Conservation (phyloP, 2,888 invertebrate species). For the Parapristionchus giblindavisi region DNA sequence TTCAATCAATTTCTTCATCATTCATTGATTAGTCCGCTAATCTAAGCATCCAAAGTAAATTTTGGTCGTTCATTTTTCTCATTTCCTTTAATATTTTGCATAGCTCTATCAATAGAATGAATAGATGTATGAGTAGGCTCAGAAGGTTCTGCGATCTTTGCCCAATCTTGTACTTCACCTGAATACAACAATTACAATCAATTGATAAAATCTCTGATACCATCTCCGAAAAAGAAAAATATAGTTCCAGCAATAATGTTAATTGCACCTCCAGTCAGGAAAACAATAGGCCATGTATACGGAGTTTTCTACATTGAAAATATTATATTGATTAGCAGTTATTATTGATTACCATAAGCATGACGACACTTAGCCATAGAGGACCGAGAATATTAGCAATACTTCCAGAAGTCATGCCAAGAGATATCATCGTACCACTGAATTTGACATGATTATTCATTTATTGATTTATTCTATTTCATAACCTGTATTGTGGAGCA, state of each 20-base stretch:
- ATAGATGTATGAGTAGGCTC: not conserved
- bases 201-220: not conserved
- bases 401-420: slow-evolving; percentile 36
- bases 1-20: too few relatives aligned
- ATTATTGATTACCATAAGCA: slow-evolving; percentile 8
- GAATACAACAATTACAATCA: not conserved
- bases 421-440: slow-evolving; percentile 30
- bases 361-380: slow-evolving; percentile 8
- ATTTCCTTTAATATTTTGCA: not conserved
- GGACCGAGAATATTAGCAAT: slow-evolving; percentile 32
- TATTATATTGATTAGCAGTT: too few relatives aligned
- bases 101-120: slow-evolving; percentile 1
- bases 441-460: not conserved
- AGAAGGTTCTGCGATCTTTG: not conserved
- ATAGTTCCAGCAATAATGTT: slow-evolving; percentile 9
- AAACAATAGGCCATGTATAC: slow-evolving; percentile 32
- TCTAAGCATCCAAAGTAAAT: slow-evolving; percentile 10
- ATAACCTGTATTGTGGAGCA: slow-evolving; percentile 32
- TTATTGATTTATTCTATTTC: not conserved
- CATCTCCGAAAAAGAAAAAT: slow-evolving; percentile 29
- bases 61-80: not conserved
- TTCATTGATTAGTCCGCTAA: too few relatives aligned
- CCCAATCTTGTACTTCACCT: slow-evolving; percentile 1
- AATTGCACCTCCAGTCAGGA: slow-evolving; percentile 9
- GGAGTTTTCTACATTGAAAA: slow-evolving; percentile 33